These are phyloP conservation scores for Lichenostomus cassidix DNA, from an alignment of 2,113 vertebrate species.

Conservation along the genomic window DNA sequence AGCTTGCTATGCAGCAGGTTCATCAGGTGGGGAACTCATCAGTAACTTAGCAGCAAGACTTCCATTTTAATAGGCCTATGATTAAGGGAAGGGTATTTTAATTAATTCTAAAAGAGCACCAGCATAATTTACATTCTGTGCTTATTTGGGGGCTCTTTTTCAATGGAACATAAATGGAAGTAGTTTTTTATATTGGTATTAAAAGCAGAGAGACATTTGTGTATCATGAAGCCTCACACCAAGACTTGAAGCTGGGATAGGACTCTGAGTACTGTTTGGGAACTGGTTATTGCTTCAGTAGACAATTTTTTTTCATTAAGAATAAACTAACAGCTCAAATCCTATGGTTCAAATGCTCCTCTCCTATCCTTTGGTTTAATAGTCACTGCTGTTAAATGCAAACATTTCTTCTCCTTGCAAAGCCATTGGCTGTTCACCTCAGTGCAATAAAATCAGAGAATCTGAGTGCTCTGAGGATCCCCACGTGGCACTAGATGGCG, in stretches of 20 bases:
- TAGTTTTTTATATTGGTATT: background rate
- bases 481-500: slow-evolving; percentile 35
- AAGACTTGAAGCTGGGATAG: background rate
- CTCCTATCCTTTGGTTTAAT: background rate
- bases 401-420: background rate
- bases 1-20: background rate
- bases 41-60: background rate
- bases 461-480: background rate
- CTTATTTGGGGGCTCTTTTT: background rate
- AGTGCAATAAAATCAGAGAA: background rate
- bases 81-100: background rate
- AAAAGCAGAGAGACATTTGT: background rate
- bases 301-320: background rate
- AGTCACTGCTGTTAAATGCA: background rate
- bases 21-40: background rate
- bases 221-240: background rate
- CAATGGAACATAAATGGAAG: background rate
- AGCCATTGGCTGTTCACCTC: background rate
- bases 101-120: background rate
- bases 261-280: background rate
- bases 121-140: background rate
- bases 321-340: background rate
- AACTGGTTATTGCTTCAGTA: background rate
- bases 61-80: slow-evolving; percentile 22
- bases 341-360: background rate